phyloP scores from a whole-genome alignment of 1,140 invertebrate species.

The Coenobita brevimanus region DNA sequence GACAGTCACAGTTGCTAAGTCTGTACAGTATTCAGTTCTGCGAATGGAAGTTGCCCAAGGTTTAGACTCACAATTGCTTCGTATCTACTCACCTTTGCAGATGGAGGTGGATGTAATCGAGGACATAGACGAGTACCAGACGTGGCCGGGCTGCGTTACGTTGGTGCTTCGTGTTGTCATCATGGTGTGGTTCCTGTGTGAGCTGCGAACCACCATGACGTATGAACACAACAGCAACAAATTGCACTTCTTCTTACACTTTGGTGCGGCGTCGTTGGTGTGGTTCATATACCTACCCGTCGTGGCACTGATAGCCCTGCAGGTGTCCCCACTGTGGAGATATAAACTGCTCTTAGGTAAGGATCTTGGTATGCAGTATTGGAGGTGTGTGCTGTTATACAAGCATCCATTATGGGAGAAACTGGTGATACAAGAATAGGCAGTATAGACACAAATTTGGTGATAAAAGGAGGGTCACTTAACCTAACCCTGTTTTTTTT shows the following conservation, averaged over 20 bases:
- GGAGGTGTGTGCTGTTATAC: no score
- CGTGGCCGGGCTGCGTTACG: constrained; percentile 95
- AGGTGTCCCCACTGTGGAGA: constrained; percentile 95
- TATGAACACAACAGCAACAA: constrained; percentile 94
- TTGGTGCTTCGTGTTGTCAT: constrained; percentile 89
- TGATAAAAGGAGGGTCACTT: no score
- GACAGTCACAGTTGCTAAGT: no score
- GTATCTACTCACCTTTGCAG: no score
- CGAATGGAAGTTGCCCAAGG: no score
- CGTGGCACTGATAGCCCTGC: constrained; percentile 92
- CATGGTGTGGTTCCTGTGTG: constrained; percentile 96
- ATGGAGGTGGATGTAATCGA: constrained; percentile 96
- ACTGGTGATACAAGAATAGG: no score
- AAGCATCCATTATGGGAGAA: no score
- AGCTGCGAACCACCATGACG: constrained; percentile 93
- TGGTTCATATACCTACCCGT: constrained; percentile 99
- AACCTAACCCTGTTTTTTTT: no score
- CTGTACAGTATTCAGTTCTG: no score
- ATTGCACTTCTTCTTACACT: constrained; percentile 94
- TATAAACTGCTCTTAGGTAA: constrained; percentile 94
- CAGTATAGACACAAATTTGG: no score
- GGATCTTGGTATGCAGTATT: no score
- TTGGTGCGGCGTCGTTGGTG: constrained; percentile 96
- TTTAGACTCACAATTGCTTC: no score
- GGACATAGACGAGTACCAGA: constrained; percentile 97